Conservation (phyloP, 2,113 vertebrate genomes). For the Panthera leo region DNA sequence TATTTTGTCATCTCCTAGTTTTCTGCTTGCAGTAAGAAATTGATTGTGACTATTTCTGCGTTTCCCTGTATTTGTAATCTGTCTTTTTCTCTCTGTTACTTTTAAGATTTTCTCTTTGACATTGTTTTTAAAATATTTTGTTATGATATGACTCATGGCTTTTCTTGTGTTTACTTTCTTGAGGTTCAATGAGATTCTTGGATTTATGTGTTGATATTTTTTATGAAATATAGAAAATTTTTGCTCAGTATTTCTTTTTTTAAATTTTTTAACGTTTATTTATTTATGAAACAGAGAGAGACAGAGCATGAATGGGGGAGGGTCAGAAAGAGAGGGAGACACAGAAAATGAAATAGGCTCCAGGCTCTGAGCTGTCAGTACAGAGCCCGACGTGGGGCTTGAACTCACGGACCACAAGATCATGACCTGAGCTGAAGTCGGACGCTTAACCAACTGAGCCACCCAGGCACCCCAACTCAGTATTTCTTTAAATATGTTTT, state of each 20-base stretch:
- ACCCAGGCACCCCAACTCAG: neutral
- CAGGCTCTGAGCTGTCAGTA: too few species aligned
- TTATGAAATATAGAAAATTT: neutral
- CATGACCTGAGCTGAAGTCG: too few species aligned
- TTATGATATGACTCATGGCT: neutral
- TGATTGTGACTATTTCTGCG: neutral
- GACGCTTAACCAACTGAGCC: too few species aligned
- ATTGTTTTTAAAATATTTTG: neutral
- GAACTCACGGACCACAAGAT: too few species aligned
- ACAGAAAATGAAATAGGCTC: too few species aligned
- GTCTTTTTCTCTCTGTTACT: neutral
- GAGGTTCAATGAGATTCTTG: neutral
- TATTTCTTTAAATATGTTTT: neutral
- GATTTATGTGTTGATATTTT: neutral
- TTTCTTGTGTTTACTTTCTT: neutral
- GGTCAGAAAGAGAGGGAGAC: too few species aligned
- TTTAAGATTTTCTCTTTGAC: neutral
- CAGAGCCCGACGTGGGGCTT: too few species aligned
- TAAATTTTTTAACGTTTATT: too few species aligned
- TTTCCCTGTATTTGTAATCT: neutral
- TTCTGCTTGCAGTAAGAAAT: neutral
- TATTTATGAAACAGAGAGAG: too few species aligned
- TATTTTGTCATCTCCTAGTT: neutral
- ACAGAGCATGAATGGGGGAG: too few species aligned
- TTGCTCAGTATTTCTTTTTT: neutral